These are phyloP conservation scores for Nomada hirtipes DNA, from an alignment of 2,888 invertebrate genomes.

Conservation along the genomic window DNA sequence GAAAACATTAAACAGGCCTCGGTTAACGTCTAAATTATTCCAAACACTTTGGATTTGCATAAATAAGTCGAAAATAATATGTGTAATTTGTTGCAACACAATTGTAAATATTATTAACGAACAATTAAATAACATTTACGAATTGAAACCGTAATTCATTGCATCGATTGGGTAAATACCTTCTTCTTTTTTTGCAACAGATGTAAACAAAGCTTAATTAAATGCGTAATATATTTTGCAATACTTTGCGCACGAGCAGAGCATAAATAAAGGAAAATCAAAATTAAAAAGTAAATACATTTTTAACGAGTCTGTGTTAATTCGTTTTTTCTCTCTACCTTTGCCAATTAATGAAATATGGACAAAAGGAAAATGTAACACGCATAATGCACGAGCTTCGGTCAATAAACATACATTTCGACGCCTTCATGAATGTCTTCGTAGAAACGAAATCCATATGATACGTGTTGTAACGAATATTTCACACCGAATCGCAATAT, in stretches of 20 bases:
- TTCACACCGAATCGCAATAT: constrained; percentile 10
- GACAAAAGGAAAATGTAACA: constrained; percentile 5
- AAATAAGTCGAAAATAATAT: background rate
- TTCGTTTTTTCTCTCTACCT: background rate
- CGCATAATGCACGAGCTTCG: constrained; percentile 21
- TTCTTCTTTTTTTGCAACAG: background rate
- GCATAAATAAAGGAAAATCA: background rate
- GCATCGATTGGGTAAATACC: background rate
- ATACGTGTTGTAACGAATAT: constrained; percentile 23
- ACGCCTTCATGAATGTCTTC: constrained; percentile 56
- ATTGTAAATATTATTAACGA: background rate
- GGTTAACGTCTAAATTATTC: background rate
- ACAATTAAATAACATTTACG: background rate
- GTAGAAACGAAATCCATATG: constrained; percentile 42
- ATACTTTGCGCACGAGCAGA: background rate
- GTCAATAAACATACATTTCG: constrained; percentile 61
- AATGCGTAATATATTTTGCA: background rate
- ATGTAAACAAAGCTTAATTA: constrained; percentile 26
- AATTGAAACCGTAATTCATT: background rate
- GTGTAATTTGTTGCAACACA: background rate
- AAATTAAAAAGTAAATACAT: background rate
- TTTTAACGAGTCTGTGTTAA: too few relatives aligned
- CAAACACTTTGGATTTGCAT: background rate
- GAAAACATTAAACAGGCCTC: constrained; percentile 54
- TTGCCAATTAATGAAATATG: constrained; percentile 2